phyloP scores from a whole-genome alignment of 2,113 vertebrate species.

The Leptobrachium leishanense region DNA sequence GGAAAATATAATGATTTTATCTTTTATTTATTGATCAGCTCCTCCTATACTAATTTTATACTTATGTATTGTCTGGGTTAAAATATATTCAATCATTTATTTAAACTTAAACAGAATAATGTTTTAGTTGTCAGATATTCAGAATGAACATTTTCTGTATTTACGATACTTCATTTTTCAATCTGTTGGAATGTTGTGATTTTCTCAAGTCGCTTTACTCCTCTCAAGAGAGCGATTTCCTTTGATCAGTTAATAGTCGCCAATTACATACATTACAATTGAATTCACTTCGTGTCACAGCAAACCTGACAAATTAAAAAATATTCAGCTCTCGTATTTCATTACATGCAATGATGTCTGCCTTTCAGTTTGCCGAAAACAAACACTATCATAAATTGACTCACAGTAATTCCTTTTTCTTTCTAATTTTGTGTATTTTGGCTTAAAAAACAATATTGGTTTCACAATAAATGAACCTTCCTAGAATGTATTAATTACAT shows the following conservation, averaged over 20 bases:
- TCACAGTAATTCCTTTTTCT: neutral
- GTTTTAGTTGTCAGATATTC: slow-evolving; percentile 26
- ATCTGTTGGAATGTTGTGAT: slow-evolving; percentile 29
- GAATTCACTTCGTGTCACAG: slow-evolving; percentile 22
- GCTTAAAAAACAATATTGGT: no score
- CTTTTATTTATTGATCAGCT: neutral
- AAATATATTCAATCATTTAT: slow-evolving; percentile 1
- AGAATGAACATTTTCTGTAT: slow-evolving; percentile 28
- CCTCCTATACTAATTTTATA: neutral
- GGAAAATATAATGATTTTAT: neutral
- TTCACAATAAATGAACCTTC: no score
- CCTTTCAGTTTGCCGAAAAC: slow-evolving; percentile 18
- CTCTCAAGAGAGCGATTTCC: slow-evolving; percentile 39
- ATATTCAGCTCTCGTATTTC: neutral
- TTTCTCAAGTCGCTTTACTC: slow-evolving; percentile 25
- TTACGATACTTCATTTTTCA: slow-evolving; percentile 33
- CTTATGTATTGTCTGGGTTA: neutral
- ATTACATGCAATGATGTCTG: slow-evolving; percentile 6
- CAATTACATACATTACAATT: slow-evolving; percentile 39
- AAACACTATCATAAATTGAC: neutral
- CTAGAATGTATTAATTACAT: no score
- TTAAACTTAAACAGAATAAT: slow-evolving; percentile 30
- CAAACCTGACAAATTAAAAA: slow-evolving; percentile 23
- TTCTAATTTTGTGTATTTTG: no score
- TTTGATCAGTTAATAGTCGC: slow-evolving; percentile 35